Base-by-base conservation (phyloP, 1,140 invertebrate species). In the Gonioctena quinquepunctata region DNA sequence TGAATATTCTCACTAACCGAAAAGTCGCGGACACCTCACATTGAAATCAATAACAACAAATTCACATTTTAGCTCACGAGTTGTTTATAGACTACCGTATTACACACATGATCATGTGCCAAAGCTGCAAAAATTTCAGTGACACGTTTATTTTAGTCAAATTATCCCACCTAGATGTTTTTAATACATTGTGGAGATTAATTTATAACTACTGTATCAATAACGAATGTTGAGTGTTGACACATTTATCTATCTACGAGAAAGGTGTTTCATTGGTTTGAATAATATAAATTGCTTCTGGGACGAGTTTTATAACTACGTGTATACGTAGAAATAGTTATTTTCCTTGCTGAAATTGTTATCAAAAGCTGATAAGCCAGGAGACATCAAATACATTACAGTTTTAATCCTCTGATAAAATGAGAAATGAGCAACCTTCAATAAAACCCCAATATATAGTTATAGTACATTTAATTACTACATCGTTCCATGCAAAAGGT, bases 1-100 rank as follows among this genome's bases (percentile, higher is more conserved):
- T n/a, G n/a, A n/a, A n/a, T n/a, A n/a, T n/a, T n/a, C n/a, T n/a
- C 22, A 18, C 27, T 65, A 27, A 28, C 13, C n/a, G 6, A 25
- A 54, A 16, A 23, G 6, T n/a, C n/a, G 16, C 11, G 7, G 13
- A 8, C 26, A 22, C 22, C 2, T 66, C 7, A 25, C 16, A 52
- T 19, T 16, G 26, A 19, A 19, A 33, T 18, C 49, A 54, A 23
- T 28, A 54, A 18, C 27, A 22, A 66, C 48, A 66, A 26, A 66
- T 54, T 21, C 23, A 52, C 33, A 19, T 23, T 27, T 66, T 52
- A 23, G 18, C 22, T 48, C 63, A 49, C 16, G 33, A 49, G 63
- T 27, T 66, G 63, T 66, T 66, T 66, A 66, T 54, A 25, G 16
- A 66, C 63, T 66, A 49, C 27, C 27, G 61, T 21, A 23, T 33